phyloP scores from a whole-genome alignment of 2,888 invertebrate genomes.

The Polyommatus iphigenia region DNA sequence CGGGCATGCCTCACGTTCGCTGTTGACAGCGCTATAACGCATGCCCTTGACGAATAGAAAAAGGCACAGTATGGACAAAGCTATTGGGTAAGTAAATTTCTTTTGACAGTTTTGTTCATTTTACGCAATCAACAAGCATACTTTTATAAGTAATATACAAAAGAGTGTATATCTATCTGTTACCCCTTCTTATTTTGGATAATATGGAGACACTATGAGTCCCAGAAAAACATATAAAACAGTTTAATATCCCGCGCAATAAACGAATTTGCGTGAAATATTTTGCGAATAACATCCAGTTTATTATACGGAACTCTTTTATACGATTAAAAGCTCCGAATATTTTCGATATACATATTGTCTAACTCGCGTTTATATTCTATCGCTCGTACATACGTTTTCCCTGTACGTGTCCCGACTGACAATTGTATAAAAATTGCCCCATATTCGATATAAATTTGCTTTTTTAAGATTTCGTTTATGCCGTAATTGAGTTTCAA shows the following conservation, averaged over 20 bases:
- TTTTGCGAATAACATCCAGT: neutral
- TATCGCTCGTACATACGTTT: conserved; percentile 4
- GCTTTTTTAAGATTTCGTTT: neutral
- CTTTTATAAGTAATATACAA: no score
- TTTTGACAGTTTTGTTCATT: no score
- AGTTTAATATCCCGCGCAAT: neutral
- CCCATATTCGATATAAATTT: neutral
- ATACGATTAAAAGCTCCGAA: neutral
- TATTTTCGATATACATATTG: neutral
- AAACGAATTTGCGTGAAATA: neutral
- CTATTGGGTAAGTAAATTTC: no score
- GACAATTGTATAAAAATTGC: neutral
- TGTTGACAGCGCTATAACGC: no score
- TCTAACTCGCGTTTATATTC: neutral
- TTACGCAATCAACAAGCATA: no score
- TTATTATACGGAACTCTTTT: neutral
- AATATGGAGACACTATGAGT: neutral
- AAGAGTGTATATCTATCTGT: no score
- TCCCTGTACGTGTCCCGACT: neutral
- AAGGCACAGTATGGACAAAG: no score
- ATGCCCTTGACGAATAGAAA: no score
- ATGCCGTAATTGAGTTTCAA: neutral
- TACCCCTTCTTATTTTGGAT: neutral
- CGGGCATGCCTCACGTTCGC: no score
- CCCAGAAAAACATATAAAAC: neutral